phyloP scores from a whole-genome alignment of 2,888 invertebrate genomes.

The Eubasilissa splendida region DNA sequence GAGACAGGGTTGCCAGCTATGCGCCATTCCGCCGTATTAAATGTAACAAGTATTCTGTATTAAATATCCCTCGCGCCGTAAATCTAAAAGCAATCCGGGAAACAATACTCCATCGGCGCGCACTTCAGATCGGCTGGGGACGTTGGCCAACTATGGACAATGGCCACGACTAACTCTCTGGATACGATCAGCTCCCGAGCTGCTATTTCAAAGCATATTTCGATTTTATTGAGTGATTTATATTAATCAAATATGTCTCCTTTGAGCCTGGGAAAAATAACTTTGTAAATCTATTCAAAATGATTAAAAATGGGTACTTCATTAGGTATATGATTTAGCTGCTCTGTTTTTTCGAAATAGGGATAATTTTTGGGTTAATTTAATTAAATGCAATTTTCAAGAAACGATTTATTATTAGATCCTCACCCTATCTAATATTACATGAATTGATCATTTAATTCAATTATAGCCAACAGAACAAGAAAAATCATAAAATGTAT shows the following conservation, averaged over 20 bases:
- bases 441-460: too few relatives aligned
- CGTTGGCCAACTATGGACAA: constrained; percentile 6
- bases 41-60: constrained; percentile 32
- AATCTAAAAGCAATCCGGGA: constrained; percentile 50
- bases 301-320: too few relatives aligned
- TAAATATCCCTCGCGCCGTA: constrained; percentile 43
- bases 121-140: constrained; percentile 1
- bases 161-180: background rate
- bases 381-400: too few relatives aligned
- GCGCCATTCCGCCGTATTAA: constrained; percentile 27
- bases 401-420: too few relatives aligned
- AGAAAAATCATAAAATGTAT: too few relatives aligned
- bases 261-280: background rate
- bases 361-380: too few relatives aligned
- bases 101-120: constrained; percentile 22
- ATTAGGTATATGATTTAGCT: too few relatives aligned
- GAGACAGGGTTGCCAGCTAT: background rate
- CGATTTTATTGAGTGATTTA: constrained; percentile 15
- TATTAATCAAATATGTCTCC: background rate
- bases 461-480: too few relatives aligned
- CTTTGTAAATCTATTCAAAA: too few relatives aligned
- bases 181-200: background rate
- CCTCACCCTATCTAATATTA: too few relatives aligned
- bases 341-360: too few relatives aligned
- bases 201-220: constrained; percentile 11